Conservation (phyloP, 2,888 invertebrate species). For the Mesorhabditis spiculigera region DNA sequence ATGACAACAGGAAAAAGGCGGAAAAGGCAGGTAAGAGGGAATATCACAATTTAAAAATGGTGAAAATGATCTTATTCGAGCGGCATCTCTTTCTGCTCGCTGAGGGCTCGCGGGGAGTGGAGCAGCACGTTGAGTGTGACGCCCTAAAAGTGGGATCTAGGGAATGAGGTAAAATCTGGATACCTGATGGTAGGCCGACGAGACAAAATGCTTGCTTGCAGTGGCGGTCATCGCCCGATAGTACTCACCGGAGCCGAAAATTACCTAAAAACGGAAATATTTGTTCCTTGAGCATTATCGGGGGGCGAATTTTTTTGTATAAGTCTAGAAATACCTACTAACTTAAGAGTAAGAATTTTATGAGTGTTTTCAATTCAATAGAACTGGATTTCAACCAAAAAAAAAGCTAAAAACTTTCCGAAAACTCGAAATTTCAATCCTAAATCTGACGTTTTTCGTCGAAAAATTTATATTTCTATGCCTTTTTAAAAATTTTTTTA, state of each 20-base stretch:
- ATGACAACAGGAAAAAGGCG: background rate
- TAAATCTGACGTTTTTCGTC: background rate
- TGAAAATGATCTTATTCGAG: no score
- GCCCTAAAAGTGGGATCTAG: no score
- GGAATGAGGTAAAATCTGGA: no score
- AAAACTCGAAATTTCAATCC: background rate
- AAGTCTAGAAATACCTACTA: no score
- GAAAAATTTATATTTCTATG: no score
- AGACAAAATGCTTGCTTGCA: conserved; percentile 85
- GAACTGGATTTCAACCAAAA: background rate
- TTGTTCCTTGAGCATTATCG: no score
- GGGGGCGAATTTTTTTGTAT: no score
- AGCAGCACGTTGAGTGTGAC: conserved; percentile 81
- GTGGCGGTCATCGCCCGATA: conserved; percentile 83
- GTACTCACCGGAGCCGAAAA: conserved; percentile 86
- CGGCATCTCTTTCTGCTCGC: conserved; percentile 76
- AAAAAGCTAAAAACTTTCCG: background rate
- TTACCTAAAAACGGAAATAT: conserved; percentile 61
- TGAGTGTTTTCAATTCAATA: background rate
- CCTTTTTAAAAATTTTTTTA: no score
- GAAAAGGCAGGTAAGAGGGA: background rate
- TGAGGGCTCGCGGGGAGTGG: conserved; percentile 87
- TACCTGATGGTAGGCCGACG: conserved; percentile 85
- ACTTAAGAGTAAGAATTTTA: no score
- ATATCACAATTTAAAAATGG: conserved; percentile 9